These are phyloP conservation scores for Apis laboriosa DNA, from an alignment of 1,140 invertebrate genomes.

Conservation along the genomic window DNA sequence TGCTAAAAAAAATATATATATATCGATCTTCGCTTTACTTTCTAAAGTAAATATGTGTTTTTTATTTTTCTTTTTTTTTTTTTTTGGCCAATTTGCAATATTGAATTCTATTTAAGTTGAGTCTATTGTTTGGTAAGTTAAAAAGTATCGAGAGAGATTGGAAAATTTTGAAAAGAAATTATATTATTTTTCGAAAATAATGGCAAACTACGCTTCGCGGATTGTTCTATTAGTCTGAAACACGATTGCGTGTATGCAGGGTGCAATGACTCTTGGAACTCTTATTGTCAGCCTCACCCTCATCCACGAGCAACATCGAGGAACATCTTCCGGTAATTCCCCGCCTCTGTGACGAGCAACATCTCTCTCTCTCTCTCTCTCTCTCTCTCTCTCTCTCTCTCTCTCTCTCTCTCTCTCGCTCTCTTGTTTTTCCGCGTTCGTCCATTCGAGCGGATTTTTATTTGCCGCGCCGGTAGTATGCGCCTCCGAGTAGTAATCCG, in stretches of 20 bases:
- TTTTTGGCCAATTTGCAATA: too few relatives aligned
- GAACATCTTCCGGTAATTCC: slow-evolving; percentile 48
- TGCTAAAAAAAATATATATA: too few relatives aligned
- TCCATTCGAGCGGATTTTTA: slow-evolving; percentile 57
- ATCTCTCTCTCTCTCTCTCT: slow-evolving; percentile 34
- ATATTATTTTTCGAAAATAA: too few relatives aligned
- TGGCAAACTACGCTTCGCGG: not conserved
- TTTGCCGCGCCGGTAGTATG: slow-evolving; percentile 52
- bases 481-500: slow-evolving; percentile 68
- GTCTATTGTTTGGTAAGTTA: too few relatives aligned
- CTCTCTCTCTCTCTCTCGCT: slow-evolving; percentile 9
- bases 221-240: not conserved
- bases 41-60: too few relatives aligned
- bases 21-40: too few relatives aligned
- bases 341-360: slow-evolving; percentile 48
- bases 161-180: too few relatives aligned
- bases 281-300: slow-evolving; percentile 42
- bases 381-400: not conserved
- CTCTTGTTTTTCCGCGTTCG: slow-evolving; percentile 45
- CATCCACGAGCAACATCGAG: slow-evolving; percentile 1
- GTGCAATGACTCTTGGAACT: slow-evolving; percentile 19
- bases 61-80: too few relatives aligned
- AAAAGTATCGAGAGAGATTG: too few relatives aligned
- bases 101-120: too few relatives aligned
- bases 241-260: not conserved